These are phyloP conservation scores for Pseudococcus longispinus DNA, from an alignment of 2,888 invertebrate species.

Conservation along the genomic window DNA sequence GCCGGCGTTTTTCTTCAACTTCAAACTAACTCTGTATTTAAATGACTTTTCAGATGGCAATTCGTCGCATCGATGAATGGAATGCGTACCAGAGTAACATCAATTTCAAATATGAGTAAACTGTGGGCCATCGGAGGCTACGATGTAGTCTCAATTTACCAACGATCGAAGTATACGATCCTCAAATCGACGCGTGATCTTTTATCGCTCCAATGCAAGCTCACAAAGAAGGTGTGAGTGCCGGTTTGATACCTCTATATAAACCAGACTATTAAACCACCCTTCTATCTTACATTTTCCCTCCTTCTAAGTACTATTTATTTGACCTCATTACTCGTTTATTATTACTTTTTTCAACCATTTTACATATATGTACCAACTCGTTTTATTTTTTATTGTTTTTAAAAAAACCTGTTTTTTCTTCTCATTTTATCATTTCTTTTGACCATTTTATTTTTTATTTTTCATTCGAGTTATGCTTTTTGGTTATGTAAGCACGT, in stretches of 20 bases:
- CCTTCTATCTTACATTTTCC: too few relatives aligned
- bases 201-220: slow-evolving; percentile 81
- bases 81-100: slow-evolving; percentile 79
- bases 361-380: neutral
- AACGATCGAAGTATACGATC: slow-evolving; percentile 85
- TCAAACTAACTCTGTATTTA: neutral
- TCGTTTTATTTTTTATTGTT: neutral
- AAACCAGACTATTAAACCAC: neutral
- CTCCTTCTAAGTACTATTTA: neutral
- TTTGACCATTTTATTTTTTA: neutral
- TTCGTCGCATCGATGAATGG: slow-evolving; percentile 81
- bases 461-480: neutral
- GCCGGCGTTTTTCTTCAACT: neutral
- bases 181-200: slow-evolving; percentile 74
- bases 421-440: neutral
- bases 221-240: slow-evolving; percentile 88
- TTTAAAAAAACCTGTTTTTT: too few relatives aligned
- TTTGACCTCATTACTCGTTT: neutral
- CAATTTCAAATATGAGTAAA: slow-evolving; percentile 83
- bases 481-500: neutral
- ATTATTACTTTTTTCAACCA: neutral
- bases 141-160: slow-evolving; percentile 81
- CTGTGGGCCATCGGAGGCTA: slow-evolving; percentile 83
- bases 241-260: slow-evolving; percentile 74
- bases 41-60: slow-evolving; percentile 72